Conservation (phyloP, 2,113 vertebrate genomes). For the Uria lomvia region DNA sequence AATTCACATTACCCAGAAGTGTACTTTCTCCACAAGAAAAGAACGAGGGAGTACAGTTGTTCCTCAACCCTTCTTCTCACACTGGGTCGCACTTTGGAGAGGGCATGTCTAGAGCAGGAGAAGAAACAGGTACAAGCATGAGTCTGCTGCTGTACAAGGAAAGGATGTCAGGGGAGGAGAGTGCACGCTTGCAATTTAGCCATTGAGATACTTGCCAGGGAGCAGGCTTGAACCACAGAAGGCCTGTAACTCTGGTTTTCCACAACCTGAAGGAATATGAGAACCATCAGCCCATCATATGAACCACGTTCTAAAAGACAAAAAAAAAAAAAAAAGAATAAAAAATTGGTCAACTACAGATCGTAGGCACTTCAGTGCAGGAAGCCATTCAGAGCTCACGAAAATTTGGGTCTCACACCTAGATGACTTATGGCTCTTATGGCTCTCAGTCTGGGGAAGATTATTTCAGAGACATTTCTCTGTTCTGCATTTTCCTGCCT, state of each 20-base stretch:
- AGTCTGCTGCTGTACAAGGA: background rate
- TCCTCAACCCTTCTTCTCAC: background rate
- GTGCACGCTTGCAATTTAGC: background rate
- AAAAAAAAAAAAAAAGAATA: background rate
- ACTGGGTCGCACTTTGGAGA: background rate
- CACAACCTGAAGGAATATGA: background rate
- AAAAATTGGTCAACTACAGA: background rate
- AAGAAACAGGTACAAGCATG: background rate
- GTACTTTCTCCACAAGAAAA: background rate
- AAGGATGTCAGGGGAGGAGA: background rate
- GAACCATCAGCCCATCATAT: background rate
- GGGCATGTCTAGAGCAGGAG: background rate
- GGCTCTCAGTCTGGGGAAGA: background rate
- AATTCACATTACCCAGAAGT: background rate
- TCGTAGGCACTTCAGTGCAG: background rate
- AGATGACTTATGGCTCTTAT: background rate
- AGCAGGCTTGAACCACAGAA: background rate
- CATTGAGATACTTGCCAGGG: background rate
- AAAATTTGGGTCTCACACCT: background rate
- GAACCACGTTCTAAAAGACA: background rate
- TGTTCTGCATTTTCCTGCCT: background rate
- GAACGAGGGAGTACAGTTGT: background rate
- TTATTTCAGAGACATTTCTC: background rate
- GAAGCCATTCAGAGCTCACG: accelerated
- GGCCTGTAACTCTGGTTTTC: background rate